Base-by-base conservation (phyloP, 2,797 vertebrate species). In the Babyrousa celebensis region DNA sequence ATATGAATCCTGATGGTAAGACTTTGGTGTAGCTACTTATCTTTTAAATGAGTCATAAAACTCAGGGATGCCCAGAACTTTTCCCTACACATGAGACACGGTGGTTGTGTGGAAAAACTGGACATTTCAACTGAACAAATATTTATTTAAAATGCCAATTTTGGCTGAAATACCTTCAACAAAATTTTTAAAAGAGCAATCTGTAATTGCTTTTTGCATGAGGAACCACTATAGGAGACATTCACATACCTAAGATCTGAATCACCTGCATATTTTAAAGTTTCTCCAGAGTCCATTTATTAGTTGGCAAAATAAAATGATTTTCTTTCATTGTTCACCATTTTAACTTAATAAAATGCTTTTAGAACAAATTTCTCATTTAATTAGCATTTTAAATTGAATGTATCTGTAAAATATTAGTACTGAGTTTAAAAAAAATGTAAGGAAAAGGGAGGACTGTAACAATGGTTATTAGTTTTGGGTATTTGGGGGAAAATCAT, bases 41-140 rank as follows among this genome's bases (percentile, higher is more conserved):
- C 54, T 96, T 84, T 32, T 74, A 70, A 54, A 92, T 75, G 95
- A 87, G 29, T 80, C 82, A 75, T 15, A 65, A 65, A 65, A 56
- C n/a, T 85, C 36, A 40, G 43, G 48, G 67, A 68, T 29, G 18
- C 5, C 83, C 12, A 3, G 6, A 77, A 40, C 17, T 79, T 90
- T 36, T 88, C 40, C 62, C 63, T 40, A 65, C 18, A 29, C 3
- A 36, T 65, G 36, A 54, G n/a, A 94, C 0, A 1, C 1, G 1
- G 17, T 6, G 5, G 14, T 62, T 89, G 4, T 16, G 5, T n/a
- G 10, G 52, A 52, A 84, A 40, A 95, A 36, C 48, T 79, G 36
- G 27, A 88, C 25, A 84, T 70, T 84, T 94, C 52, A 84, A 74
- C 25, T 71, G 60, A 95, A 67, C 17, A 77, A 63, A 48, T 32